phyloP scores from a whole-genome alignment of 2,888 invertebrate genomes.

The Trichopria drosophilae region DNA sequence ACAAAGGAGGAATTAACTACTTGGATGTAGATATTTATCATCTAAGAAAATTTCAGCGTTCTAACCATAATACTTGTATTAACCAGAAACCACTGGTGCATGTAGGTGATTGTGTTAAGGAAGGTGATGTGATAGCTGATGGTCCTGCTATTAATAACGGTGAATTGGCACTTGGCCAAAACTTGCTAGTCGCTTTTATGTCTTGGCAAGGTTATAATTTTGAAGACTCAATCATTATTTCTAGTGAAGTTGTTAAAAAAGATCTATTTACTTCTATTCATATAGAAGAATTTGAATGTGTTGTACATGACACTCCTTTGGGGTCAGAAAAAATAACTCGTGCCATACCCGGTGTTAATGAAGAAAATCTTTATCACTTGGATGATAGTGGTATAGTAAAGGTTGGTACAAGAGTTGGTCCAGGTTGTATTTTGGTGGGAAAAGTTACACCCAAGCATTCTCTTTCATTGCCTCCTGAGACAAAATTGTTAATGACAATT shows the following conservation, averaged over 20 bases:
- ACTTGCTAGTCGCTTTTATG: conserved; percentile 16
- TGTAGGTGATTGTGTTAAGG: conserved; percentile 13
- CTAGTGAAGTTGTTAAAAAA: conserved; percentile 7
- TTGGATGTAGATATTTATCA: conserved; percentile 10
- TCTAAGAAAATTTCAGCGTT: conserved; percentile 7
- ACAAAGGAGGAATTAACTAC: conserved; percentile 2
- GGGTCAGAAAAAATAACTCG: conserved; percentile 18
- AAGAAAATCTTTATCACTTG: conserved; percentile 10
- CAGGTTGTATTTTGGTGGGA: conserved; percentile 11
- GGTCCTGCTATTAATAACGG: conserved; percentile 8
- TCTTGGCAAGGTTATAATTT: conserved; percentile 22
- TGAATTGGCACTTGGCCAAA: conserved; percentile 15
- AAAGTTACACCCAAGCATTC: conserved; percentile 15
- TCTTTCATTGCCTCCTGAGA: conserved; percentile 8
- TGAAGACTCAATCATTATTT: conserved; percentile 12
- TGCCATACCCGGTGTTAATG: conserved; percentile 10
- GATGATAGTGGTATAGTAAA: conserved; percentile 15
- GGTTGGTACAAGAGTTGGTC: conserved; percentile 9
- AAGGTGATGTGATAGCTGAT: conserved; percentile 19
- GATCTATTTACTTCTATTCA: conserved; percentile 17
- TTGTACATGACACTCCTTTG: conserved; percentile 5
- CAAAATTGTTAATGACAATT: conserved; percentile 4
- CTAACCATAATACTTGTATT: conserved; percentile 18
- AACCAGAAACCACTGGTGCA: conserved; percentile 11
- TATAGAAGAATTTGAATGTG: conserved; percentile 11